A percentile compares a stretch with the other conserved stretches of the same genome.
Evolutionary conservation across 2,113 vertebrate genomes (phyloP).

Genomic region (Tychaedon coryphoeus): DNA sequence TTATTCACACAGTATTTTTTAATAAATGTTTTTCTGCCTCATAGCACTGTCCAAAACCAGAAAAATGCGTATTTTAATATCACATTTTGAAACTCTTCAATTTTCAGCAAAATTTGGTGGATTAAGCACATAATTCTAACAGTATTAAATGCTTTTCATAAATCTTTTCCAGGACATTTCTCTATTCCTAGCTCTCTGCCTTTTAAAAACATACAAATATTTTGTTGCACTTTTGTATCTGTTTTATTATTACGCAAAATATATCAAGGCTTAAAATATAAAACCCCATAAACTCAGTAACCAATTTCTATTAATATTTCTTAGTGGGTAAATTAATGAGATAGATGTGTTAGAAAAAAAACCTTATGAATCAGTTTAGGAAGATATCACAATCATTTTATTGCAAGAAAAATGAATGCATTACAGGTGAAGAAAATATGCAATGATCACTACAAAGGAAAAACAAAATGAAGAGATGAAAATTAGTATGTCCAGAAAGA

Average conservation of each 20-base stretch:
- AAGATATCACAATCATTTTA: slow-evolving; percentile 45
- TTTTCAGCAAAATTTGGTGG: neutral
- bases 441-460: slow-evolving; percentile 54
- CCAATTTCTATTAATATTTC: slow-evolving; percentile 28
- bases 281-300: neutral
- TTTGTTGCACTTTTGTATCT: neutral
- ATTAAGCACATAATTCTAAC: neutral
- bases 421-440: slow-evolving; percentile 46
- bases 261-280: neutral
- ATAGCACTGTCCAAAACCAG: neutral
- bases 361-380: slow-evolving; percentile 17
- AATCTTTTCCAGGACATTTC: neutral
- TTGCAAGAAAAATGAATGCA: slow-evolving; percentile 34
- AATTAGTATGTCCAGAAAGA: slow-evolving; percentile 57
- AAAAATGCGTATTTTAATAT: neutral
- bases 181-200: neutral
- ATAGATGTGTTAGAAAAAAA: slow-evolving; percentile 28
- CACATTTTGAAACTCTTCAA: neutral
- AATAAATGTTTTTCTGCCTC: neutral
- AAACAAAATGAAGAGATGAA: slow-evolving; percentile 40
- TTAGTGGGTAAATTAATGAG: slow-evolving; percentile 22
- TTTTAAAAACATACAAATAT: neutral
- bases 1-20: slow-evolving; percentile 12
- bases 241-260: neutral
- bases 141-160: neutral